Base-by-base conservation (phyloP, 2,797 vertebrate genomes). In the Gadopsis bispinosus region DNA sequence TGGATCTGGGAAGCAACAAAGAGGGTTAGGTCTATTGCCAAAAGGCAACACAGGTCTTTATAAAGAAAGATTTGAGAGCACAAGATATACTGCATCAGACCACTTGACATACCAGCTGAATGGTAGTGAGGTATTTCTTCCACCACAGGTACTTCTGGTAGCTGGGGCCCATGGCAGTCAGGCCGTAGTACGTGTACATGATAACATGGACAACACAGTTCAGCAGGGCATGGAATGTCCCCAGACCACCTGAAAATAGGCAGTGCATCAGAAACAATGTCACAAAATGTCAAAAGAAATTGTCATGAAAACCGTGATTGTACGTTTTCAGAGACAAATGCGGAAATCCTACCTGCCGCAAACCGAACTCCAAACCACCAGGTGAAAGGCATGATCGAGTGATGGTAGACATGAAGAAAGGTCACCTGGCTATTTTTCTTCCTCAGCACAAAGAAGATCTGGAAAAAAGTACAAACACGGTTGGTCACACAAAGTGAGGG, bases 281-380 rank as follows among this genome's bases (percentile, higher is more conserved):
- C 29, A 75, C 16, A 54, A 41, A 48, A 1, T 7, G 10, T 43
- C 7, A 33, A 10, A 66, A 22, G 0, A 51, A 26, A 41, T 1
- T 12, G 0, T 51, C 11, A 61, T 12, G 6, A 60, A 56, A 62
- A 45, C 13, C 1, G 0, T 55, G 26, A 7, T 26, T 29, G 19
- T 3, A 50, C 0, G 29, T 17, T 0, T 10, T 14, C 16, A 4
- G 41, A 45, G 19, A 35, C 0, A 4, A 12, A 26, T 26, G 26
- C 26, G 1, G 19, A 11, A 31, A 26, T 13, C 26, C 2, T 96
- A 99, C 98, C 98, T 96, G 96, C 4, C 90, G 98, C 91, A 94
- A 99, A 99, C 85, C 96, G 97, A 84, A 99, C 97, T 73, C 98
- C 98, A 90, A 99, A 99, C 98, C 98, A 99, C 98, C 98, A 99